A percentile compares a stretch with the other conserved stretches of the same genome.
Conservation (phyloP, 2,797 vertebrate species). For the Crax fasciolata region DNA sequence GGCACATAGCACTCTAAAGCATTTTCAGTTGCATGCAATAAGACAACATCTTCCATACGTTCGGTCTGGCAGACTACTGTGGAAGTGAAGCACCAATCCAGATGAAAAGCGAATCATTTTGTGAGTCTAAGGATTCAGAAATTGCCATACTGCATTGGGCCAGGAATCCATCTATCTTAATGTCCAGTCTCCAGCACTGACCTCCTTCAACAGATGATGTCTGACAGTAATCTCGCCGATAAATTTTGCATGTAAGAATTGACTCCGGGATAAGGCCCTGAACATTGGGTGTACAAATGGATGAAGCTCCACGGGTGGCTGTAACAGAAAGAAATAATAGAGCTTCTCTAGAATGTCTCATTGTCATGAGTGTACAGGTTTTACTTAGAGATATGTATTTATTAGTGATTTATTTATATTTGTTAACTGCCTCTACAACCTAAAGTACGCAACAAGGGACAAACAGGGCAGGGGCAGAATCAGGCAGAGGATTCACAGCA, state of each 20-base stretch:
- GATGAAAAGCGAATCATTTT: conserved; percentile 1
- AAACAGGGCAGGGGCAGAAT: background rate
- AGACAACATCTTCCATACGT: background rate
- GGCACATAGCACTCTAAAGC: background rate
- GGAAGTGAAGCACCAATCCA: background rate
- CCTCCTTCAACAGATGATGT: conserved; percentile 46
- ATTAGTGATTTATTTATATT: background rate
- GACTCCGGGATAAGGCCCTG: background rate
- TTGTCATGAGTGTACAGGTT: background rate
- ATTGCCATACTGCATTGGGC: background rate
- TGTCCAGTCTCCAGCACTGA: background rate
- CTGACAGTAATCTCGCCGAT: conserved; percentile 35
- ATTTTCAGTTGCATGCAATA: background rate
- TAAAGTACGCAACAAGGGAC: background rate
- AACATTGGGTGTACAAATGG: background rate
- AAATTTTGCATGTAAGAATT: conserved; percentile 43
- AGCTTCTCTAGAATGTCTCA: background rate
- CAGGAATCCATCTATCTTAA: conserved; percentile 27
- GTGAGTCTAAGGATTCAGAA: conserved; percentile 18
- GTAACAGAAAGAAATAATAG: background rate
- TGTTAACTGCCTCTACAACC: accelerated
- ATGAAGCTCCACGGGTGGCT: background rate
- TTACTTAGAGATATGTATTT: background rate
- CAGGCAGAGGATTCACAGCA: background rate
- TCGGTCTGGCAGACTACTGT: background rate